Base-by-base conservation (phyloP, 2,797 vertebrate species). In the Cyprinella venusta region DNA sequence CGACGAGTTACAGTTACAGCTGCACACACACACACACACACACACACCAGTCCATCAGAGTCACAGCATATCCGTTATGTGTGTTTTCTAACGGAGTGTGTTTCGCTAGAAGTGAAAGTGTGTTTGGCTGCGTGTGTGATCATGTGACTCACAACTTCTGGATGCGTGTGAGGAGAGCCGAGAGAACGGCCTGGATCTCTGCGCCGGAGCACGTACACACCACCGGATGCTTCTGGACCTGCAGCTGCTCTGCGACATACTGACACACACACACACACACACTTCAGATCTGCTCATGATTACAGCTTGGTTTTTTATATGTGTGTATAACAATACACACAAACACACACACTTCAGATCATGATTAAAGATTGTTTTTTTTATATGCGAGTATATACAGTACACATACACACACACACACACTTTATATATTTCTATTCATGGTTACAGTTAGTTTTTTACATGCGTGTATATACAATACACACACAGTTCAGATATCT, bases 1-100 rank as follows among this genome's bases (percentile, higher is more conserved):
- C 85, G 97, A 96, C 1, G 98, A 96, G 92, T 99, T 99, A 92
- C 97, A 98, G 93, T 99, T 99, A 93, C 97, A 99, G 94, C 98
- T 99, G 89, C 24, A 26, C 76, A n/a, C 65, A 68, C 65, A 68
- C 65, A 68, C 65, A 21, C 54, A n/a, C n/a, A n/a, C n/a, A n/a
- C 7, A 50, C 69, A 8, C 8, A 36, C 36, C 36, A 6, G 5
- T 36, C 36, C 36, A 36, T 36, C 36, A 36, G 36, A 12, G 5
- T 24, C 8, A 10, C 54, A 2, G n/a, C 21, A n/a, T 10, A 10
- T n/a, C 8, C 1, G 1, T n/a, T 5, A 36, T 0, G 1, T 1
- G 1, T 56, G 10, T 61, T n/a, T n/a, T 6, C 10, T 13, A 9
- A 59, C 56, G 4, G n/a, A 59, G 5, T 61, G 56, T 6, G 13